phyloP scores from a whole-genome alignment of 2,113 vertebrate species.

The Nibea coibor region DNA sequence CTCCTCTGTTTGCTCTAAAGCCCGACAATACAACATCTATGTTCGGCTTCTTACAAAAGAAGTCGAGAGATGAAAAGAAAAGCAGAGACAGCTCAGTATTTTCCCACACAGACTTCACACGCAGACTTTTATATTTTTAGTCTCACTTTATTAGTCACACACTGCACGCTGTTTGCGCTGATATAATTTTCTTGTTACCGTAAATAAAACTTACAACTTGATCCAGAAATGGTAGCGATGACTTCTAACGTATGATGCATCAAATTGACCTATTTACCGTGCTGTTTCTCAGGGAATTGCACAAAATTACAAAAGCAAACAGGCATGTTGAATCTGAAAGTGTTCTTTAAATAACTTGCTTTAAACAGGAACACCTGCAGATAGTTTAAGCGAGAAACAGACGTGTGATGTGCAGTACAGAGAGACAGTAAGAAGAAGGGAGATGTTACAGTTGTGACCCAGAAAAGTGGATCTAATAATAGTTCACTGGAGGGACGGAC shows the following conservation, averaged over 20 bases:
- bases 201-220: background rate
- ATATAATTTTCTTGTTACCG: background rate
- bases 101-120: slow-evolving; percentile 21
- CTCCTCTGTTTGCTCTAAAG: slow-evolving; percentile 16
- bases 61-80: slow-evolving; percentile 14
- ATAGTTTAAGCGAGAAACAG: background rate
- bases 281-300: background rate
- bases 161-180: background rate
- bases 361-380: background rate
- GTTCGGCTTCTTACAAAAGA: slow-evolving; percentile 11
- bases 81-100: slow-evolving; percentile 15
- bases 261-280: background rate
- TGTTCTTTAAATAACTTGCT: background rate
- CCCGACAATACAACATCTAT: slow-evolving; percentile 2
- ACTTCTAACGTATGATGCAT: slow-evolving; percentile 11
- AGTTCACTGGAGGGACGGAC: slow-evolving; percentile 44
- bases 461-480: slow-evolving; percentile 78
- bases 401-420: background rate
- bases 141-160: slow-evolving; percentile 17
- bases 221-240: background rate
- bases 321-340: background rate
- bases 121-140: slow-evolving; percentile 22
- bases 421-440: slow-evolving; percentile 34
- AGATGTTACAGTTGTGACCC: slow-evolving; percentile 63
- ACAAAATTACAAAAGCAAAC: background rate